Conservation (phyloP, 2,888 invertebrate genomes). For the Phlogophora meticulosa region DNA sequence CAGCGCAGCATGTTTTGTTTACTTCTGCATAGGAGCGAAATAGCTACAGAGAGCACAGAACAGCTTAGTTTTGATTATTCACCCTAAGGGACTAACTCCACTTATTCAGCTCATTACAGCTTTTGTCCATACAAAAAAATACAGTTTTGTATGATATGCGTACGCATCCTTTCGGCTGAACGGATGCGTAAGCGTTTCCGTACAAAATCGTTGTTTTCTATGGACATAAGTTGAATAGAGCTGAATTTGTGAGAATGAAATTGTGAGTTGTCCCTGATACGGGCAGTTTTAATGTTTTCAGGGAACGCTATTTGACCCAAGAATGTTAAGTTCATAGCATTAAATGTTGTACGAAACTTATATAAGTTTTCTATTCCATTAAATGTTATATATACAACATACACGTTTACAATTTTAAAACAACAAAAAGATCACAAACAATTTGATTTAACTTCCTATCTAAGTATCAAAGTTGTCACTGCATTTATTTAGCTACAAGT, state of each 20-base stretch:
- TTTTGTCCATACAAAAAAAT: too few relatives aligned
- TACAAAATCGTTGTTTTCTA: too few relatives aligned
- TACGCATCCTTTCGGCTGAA: too few relatives aligned
- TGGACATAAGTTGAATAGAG: too few relatives aligned
- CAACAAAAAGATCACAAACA: slow-evolving; percentile 46
- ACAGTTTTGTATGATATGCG: too few relatives aligned
- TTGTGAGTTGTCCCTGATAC: too few relatives aligned
- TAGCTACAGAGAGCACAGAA: not conserved
- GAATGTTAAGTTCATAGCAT: not conserved
- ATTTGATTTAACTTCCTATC: slow-evolving; percentile 45
- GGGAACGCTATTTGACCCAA: not conserved
- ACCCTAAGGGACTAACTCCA: not conserved
- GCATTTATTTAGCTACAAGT: slow-evolving; percentile 31
- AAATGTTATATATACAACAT: slow-evolving; percentile 28
- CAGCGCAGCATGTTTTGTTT: not conserved
- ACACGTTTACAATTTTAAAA: slow-evolving; percentile 44
- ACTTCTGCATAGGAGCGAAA: not conserved
- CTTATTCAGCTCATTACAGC: too few relatives aligned
- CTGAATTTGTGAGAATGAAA: too few relatives aligned
- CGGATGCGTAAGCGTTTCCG: too few relatives aligned
- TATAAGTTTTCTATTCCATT: not conserved
- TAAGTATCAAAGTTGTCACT: slow-evolving; percentile 50
- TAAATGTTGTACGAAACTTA: not conserved
- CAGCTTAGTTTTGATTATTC: not conserved
- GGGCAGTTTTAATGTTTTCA: not conserved